Evolutionary conservation across 2,888 invertebrate species (phyloP).

Genomic region (Acronicta aceris): DNA sequence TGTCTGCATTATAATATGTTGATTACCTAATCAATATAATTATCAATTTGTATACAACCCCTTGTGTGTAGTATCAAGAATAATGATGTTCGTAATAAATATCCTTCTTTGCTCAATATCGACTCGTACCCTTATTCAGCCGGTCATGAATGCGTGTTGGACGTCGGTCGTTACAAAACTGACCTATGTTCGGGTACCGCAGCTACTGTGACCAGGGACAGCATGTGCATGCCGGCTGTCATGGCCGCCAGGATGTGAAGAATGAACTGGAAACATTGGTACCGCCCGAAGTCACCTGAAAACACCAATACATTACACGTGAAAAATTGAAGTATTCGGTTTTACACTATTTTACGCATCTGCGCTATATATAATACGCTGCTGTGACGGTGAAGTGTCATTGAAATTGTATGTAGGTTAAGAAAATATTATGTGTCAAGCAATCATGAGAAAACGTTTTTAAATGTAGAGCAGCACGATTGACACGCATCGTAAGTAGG

Average conservation of each 20-base stretch:
- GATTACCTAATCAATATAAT: background rate
- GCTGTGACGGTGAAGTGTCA: conserved; percentile 1
- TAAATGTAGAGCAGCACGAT: conserved; percentile 15
- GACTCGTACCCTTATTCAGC: conserved; percentile 13
- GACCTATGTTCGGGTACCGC: conserved; percentile 93
- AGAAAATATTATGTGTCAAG: conserved; percentile 31
- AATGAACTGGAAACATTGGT: conserved; percentile 94
- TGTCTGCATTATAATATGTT: background rate
- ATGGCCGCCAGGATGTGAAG: conserved; percentile 93
- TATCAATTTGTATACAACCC: conserved; percentile 13
- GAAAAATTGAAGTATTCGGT: conserved; percentile 11
- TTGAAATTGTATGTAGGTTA: conserved; percentile 29
- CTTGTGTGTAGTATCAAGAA: too few species aligned
- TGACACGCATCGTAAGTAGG: too few species aligned
- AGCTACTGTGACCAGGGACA: conserved; percentile 94
- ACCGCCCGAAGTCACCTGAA: conserved; percentile 95
- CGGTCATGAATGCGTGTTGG: conserved; percentile 26
- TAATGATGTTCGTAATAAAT: conserved; percentile 18
- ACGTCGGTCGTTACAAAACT: conserved; percentile 38
- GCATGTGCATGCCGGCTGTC: conserved; percentile 95
- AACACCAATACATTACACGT: conserved; percentile 47
- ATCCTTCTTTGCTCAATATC: conserved; percentile 28
- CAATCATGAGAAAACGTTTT: conserved; percentile 24
- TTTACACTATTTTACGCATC: conserved; percentile 4
- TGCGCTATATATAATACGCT: conserved; percentile 19